Evolutionary conservation across 1,140 invertebrate genomes (phyloP).

Genomic region (Bradysia coprophila): DNA sequence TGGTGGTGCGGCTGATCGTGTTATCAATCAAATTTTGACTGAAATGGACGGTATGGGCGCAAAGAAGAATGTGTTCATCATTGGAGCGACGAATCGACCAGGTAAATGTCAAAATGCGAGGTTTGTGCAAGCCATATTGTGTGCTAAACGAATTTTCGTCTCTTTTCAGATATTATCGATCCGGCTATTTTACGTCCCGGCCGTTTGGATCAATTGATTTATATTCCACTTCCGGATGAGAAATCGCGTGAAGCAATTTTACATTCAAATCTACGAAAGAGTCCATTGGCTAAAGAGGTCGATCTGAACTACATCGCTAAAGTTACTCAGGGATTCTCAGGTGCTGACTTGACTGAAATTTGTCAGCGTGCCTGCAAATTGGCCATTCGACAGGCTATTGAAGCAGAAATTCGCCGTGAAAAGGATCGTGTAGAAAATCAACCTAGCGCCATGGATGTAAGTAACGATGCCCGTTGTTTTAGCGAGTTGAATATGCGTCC

Average conservation of each 20-base stretch:
- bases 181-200: constrained; percentile 96
- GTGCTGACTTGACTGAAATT: constrained; percentile 98
- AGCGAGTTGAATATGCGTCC: no score
- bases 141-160: constrained; percentile 9
- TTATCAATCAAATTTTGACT: constrained; percentile 98
- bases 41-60: constrained; percentile 99
- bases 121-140: constrained; percentile 1
- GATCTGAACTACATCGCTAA: constrained; percentile 90
- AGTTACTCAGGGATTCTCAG: constrained; percentile 93
- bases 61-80: constrained; percentile 99
- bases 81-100: constrained; percentile 48
- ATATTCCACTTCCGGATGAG: constrained; percentile 98
- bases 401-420: constrained; percentile 83
- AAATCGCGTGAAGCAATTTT: constrained; percentile 93
- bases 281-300: constrained; percentile 89
- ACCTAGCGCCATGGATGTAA: constrained; percentile 71
- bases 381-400: constrained; percentile 95
- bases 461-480: constrained; percentile 23
- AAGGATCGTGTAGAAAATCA: constrained; percentile 65
- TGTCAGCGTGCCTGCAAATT: constrained; percentile 98
- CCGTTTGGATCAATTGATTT: constrained; percentile 96
- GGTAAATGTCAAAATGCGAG: neutral
- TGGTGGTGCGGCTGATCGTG: constrained; percentile 95
- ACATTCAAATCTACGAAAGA: constrained; percentile 90
- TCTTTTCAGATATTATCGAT: constrained; percentile 80